Evolutionary conservation across 2,113 vertebrate genomes (phyloP).

Genomic region (Platanista minor): DNA sequence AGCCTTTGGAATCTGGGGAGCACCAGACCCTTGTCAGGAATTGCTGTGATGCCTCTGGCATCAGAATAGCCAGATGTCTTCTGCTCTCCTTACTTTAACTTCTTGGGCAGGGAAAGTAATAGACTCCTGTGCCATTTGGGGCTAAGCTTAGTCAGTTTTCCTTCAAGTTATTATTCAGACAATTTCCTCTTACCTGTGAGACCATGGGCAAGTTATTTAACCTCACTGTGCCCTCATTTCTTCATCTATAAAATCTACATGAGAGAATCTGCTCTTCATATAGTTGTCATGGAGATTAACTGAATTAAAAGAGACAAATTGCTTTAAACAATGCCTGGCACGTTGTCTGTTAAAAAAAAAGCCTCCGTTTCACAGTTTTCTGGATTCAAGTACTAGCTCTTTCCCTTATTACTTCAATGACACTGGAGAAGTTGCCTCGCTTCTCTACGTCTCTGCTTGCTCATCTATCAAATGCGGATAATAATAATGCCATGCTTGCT

Average conservation of each 20-base stretch:
- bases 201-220: background rate
- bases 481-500: background rate
- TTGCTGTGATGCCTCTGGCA: background rate
- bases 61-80: background rate
- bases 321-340: background rate
- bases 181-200: background rate
- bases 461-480: background rate
- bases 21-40: no score
- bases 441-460: background rate
- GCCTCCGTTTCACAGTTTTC: background rate
- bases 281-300: background rate
- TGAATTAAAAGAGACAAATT: background rate
- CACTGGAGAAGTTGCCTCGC: background rate
- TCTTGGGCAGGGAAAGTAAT: background rate
- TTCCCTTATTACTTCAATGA: background rate
- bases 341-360: background rate
- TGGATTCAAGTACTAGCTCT: background rate
- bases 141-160: background rate
- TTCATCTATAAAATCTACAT: background rate
- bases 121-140: background rate
- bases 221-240: background rate
- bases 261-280: background rate
- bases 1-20: background rate
- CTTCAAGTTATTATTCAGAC: background rate
- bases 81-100: background rate